phyloP scores from a whole-genome alignment of 2,113 vertebrate species.

The Daboia siamensis region DNA sequence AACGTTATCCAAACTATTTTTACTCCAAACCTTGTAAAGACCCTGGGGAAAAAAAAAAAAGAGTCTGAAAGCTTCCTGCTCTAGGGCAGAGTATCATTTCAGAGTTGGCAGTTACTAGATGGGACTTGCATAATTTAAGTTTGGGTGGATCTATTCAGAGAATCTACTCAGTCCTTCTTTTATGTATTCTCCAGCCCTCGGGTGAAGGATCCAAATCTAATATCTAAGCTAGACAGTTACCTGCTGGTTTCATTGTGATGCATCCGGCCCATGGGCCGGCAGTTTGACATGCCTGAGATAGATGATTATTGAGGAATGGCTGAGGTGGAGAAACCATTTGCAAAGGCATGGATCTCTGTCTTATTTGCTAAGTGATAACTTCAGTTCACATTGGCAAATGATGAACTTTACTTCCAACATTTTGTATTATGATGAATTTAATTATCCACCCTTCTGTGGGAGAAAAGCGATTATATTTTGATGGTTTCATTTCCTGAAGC shows the following conservation, averaged over 20 bases:
- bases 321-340: not conserved
- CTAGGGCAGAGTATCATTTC: not conserved
- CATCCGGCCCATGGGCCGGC: no score
- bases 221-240: not conserved
- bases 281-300: not conserved
- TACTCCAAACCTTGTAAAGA: not conserved
- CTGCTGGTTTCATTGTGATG: not conserved
- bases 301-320: slow-evolving; percentile 7
- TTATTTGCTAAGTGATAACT: slow-evolving; percentile 32
- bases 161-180: not conserved
- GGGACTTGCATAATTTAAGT: not conserved
- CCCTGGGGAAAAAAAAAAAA: not conserved
- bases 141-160: not conserved
- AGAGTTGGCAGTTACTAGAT: not conserved
- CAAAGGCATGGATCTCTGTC: slow-evolving; percentile 10
- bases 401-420: slow-evolving; percentile 52
- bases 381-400: slow-evolving; percentile 55
- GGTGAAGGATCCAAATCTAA: not conserved
- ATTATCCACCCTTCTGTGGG: slow-evolving; percentile 59
- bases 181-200: not conserved
- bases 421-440: slow-evolving; percentile 64
- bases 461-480: slow-evolving; percentile 57
- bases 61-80: not conserved
- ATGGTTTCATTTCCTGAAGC: slow-evolving; percentile 67
- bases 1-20: not conserved